Base-by-base conservation (phyloP, 2,797 vertebrate genomes). In the Mastacembelus armatus region DNA sequence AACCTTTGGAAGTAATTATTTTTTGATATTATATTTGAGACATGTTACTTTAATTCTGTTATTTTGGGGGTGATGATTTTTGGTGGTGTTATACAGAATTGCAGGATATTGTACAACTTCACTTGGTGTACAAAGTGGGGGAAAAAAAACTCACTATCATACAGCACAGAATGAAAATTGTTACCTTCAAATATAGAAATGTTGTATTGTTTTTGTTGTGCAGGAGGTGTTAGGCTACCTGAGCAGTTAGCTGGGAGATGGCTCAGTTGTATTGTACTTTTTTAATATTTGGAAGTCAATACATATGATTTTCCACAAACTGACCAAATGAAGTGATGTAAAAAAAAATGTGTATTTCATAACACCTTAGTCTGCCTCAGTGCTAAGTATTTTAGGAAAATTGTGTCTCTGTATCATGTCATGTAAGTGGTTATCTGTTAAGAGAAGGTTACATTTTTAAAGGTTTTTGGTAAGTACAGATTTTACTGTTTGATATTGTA, bases 311-410 rank as follows among this genome's bases (percentile, higher is more conserved):
- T 9, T 10, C 5, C 2, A 3, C 18, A 9, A 48, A 19, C 7
- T 21, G 7, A 47, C 38, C 29, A 47, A 52, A 54, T 43, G 1
- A 35, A 15, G 35, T 65, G 42, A 7, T 29, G 9, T 24, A 35
- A 15, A 49, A 22, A 69, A 32, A 12, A 24, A 49, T 26, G 24
- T 4, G 5, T 64, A 47, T 64, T 68, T 70, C 7, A 18, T 15
- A 16, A 65, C 16, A 58, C 50, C 19, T 44, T 38, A 30, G 49
- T 49, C 33, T 78, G 47, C 62, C 43, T 40, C 26, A 2, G 40
- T 68, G 69, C 55, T 47, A 70, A 76, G 43, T 69, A 30, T 77
- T 74, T 73, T 69, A 26, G 70, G 38, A 71, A 48, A 39, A 4
- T 16, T 5, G 12, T 42, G 22, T 52, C 43, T 33, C 14, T 45